Base-by-base conservation (phyloP, 1,140 invertebrate genomes). In the Sesamia nonagrioides region DNA sequence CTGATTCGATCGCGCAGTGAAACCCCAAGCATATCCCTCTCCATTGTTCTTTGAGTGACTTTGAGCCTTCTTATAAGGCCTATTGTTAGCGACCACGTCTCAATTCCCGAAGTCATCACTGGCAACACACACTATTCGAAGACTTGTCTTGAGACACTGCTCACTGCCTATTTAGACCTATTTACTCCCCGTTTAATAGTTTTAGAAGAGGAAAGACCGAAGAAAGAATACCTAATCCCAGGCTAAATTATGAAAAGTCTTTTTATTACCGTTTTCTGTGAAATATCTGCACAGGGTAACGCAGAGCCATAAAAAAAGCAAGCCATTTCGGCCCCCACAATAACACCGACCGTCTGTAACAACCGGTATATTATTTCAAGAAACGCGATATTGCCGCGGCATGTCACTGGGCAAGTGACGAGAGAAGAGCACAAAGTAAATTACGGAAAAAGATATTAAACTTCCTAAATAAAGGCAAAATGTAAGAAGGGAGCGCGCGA, bases 401-500 rank as follows among this genome's bases (percentile, higher is more conserved):
- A n/a, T 48, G 42, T 68, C 45, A 71, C 45, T 18, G 33, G 35
- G 9, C 27, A 54, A 54, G 48, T 54, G 68, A 52, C 45, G 48
- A 71, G 15, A 17, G 68, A 71, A 52, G 27, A 48, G 21, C 63
- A 50, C 27, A 37, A 35, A 54, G 40, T 48, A 45, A 66, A 66
- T 66, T 66, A 66, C 27, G 45, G 40, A 66, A 42, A 50, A 68
- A 68, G 63, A 68, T 17, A 68, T 68, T 68, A 68, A 48, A 68
- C 63, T 63, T 63, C 60, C 17, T 68, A 68, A 68, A 68, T 68
- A 68, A n/a, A 68, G 42, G 13, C 63, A 33, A 48, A 68, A 68
- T 37, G 42, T 68, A 68, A 48, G 63, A 68, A 48, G 63, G 21
- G 42, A 48, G 18, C 48, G 13, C 40, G 21, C 42, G 63, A 68